phyloP scores from a whole-genome alignment of 1,140 invertebrate species.

The Phortica variegata region DNA sequence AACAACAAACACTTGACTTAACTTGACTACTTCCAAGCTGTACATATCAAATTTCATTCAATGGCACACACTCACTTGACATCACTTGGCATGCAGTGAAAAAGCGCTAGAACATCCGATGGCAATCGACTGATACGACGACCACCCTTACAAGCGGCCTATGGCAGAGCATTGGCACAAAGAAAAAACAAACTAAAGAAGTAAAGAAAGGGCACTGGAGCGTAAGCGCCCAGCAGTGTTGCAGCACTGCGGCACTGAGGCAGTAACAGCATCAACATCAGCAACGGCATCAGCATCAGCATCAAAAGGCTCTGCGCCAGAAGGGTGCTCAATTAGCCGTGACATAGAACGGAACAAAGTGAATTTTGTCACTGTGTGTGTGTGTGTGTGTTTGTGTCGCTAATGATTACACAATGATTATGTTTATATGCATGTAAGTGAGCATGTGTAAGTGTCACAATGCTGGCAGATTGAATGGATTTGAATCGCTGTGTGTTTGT shows the following conservation, averaged over 20 bases:
- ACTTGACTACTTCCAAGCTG: no score
- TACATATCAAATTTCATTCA: slow-evolving; percentile 43
- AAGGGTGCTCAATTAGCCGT: slow-evolving; percentile 57
- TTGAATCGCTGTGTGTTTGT: not conserved
- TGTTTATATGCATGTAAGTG: slow-evolving; percentile 47
- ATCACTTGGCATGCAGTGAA: slow-evolving; percentile 10
- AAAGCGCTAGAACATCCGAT: no score
- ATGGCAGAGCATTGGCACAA: no score
- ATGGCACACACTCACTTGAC: slow-evolving; percentile 22
- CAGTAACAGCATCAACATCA: slow-evolving; percentile 2
- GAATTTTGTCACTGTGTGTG: slow-evolving; percentile 20
- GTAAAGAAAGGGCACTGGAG: not conserved
- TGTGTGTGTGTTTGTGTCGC: slow-evolving; percentile 15
- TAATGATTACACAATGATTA: slow-evolving; percentile 58
- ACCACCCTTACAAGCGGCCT: no score
- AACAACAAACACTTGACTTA: slow-evolving; percentile 56
- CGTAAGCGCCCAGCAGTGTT: no score
- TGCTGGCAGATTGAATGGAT: not conserved
- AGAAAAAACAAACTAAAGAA: slow-evolving; percentile 10
- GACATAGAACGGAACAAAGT: slow-evolving; percentile 51
- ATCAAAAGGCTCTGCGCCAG: slow-evolving; percentile 50
- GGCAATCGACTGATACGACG: no score
- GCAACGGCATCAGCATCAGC: not conserved
- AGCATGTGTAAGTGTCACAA: not conserved
- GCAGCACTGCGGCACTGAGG: no score